phyloP scores from a whole-genome alignment of 37 sponge, comb jelly and placozoan species.

The Cladorhizidae sp. region DNA sequence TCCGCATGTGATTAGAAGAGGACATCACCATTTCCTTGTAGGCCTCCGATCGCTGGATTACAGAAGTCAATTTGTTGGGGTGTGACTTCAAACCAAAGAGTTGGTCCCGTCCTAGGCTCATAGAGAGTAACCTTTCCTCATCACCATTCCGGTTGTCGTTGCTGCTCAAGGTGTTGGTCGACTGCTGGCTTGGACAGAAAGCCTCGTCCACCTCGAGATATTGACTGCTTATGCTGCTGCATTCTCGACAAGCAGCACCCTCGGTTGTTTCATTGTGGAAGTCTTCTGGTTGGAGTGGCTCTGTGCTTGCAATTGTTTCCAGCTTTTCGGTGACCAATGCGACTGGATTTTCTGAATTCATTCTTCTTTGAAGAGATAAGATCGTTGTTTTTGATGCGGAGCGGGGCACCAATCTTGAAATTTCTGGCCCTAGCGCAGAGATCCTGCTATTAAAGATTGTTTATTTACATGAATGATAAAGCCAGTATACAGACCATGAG shows the following conservation, averaged over 20 bases:
- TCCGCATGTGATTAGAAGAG: background rate
- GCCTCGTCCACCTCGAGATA: background rate
- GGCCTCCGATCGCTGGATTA: background rate
- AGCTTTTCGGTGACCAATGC: too few relatives aligned
- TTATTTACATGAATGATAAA: too few relatives aligned
- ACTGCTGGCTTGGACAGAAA: background rate
- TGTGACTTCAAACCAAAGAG: background rate
- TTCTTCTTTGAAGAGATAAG: too few relatives aligned
- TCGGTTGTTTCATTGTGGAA: background rate
- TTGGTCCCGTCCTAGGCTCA: conserved; percentile 6
- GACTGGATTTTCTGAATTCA: too few relatives aligned
- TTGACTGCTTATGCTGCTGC: background rate
- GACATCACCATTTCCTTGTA: conserved; percentile 3
- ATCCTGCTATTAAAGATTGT: too few relatives aligned
- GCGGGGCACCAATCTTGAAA: too few relatives aligned
- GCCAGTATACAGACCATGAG: too few relatives aligned
- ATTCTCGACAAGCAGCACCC: background rate
- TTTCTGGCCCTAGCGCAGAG: too few relatives aligned
- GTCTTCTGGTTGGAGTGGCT: too few relatives aligned
- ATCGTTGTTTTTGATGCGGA: too few relatives aligned
- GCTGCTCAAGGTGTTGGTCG: background rate
- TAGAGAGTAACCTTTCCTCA: background rate
- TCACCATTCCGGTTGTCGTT: background rate
- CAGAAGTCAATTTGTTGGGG: background rate
- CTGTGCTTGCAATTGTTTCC: too few relatives aligned